These are phyloP conservation scores for Austrolebias charrua DNA, from an alignment of 2,797 vertebrate genomes.

Conservation along the genomic window DNA sequence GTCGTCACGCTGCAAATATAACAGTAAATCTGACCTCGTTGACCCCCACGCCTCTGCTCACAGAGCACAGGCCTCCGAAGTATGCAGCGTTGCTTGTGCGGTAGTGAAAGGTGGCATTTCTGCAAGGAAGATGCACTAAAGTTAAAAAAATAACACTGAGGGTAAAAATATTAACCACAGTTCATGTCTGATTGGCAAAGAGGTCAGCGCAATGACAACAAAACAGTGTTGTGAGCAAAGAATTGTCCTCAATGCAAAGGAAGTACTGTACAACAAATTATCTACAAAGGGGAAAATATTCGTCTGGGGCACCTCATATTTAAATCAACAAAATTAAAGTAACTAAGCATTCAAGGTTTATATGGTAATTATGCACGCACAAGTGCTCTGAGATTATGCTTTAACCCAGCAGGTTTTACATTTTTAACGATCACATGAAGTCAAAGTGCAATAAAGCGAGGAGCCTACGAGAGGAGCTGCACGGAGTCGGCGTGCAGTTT, in stretches of 20 bases:
- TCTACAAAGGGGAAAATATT: too few relatives aligned
- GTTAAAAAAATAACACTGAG: not conserved
- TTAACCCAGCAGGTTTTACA: not conserved
- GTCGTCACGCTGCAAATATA: not conserved
- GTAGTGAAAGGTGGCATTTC: slow-evolving; percentile 95
- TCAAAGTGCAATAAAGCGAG: not conserved
- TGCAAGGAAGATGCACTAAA: slow-evolving; percentile 52
- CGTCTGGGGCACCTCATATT: not conserved
- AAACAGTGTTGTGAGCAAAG: too few relatives aligned
- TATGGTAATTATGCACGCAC: not conserved
- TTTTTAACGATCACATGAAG: not conserved
- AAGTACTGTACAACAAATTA: too few relatives aligned
- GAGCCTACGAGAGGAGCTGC: slow-evolving; percentile 92
- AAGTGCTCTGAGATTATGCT: not conserved
- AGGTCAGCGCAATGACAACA: too few relatives aligned
- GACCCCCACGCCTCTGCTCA: slow-evolving; percentile 92
- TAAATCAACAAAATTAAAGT: not conserved
- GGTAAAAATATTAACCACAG: not conserved
- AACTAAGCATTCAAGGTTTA: not conserved
- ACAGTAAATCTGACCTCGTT: slow-evolving; percentile 86
- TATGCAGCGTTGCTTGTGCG: slow-evolving; percentile 92
- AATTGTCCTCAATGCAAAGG: too few relatives aligned
- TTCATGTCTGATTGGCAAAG: too few relatives aligned
- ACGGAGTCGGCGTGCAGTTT: slow-evolving; percentile 90
- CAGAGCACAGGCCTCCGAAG: slow-evolving; percentile 93